A percentile compares a stretch with the other conserved stretches of the same genome.
Conservation (phyloP, 2,797 vertebrate species). For the Peromyscus melanophrys region DNA sequence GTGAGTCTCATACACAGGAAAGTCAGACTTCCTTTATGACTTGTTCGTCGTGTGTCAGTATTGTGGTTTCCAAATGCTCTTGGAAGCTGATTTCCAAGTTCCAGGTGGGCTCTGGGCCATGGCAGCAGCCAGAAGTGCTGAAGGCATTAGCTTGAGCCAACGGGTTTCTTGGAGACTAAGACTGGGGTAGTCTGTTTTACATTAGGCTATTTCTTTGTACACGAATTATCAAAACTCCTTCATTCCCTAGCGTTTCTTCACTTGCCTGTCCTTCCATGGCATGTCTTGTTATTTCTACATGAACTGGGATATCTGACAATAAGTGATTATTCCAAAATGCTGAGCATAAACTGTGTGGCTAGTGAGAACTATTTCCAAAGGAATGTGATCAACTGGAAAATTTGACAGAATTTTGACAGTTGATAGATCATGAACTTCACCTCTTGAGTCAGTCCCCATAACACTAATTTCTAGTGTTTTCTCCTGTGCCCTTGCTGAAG, state of each 20-base stretch:
- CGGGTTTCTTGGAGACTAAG: background rate
- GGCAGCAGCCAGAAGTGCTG: background rate
- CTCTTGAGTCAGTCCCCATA: background rate
- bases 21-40: constrained; percentile 73
- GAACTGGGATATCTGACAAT: background rate
- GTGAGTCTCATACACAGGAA: constrained; percentile 66
- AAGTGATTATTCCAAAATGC: constrained; percentile 10
- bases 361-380: background rate
- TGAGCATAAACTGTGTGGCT: background rate
- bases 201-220: constrained; percentile 31
- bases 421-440: background rate
- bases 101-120: constrained; percentile 65
- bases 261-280: background rate
- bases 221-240: background rate
- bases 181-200: background rate
- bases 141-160: constrained; percentile 20
- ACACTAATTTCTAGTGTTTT: constrained; percentile 9
- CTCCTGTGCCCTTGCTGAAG: background rate
- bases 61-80: constrained; percentile 75
- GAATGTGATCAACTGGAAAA: background rate
- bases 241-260: constrained; percentile 42
- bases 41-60: constrained; percentile 59
- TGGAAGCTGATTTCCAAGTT: constrained; percentile 59
- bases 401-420: constrained; percentile 43
- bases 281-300: background rate